Evolutionary conservation across 37 sponge, comb jelly and placozoan genomes (phyloP).

Genomic region (Tethya wilhelma): DNA sequence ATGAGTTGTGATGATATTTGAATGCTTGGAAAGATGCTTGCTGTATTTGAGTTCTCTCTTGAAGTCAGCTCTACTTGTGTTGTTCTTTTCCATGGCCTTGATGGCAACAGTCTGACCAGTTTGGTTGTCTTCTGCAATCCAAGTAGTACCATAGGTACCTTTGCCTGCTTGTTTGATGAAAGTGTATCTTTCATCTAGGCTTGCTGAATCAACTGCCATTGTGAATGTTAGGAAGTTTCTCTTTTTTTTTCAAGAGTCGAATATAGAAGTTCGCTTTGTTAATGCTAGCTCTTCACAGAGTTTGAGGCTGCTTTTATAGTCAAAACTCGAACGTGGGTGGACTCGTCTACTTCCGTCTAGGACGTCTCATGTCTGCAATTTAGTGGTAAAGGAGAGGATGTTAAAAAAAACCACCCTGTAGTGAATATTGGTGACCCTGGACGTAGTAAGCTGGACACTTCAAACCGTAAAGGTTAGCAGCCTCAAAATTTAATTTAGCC

Average conservation of each 20-base stretch:
- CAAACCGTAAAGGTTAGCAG: neutral
- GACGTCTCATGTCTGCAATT: too few species aligned
- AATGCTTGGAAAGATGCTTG: slow-evolving; percentile 74
- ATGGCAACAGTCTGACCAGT: slow-evolving; percentile 73
- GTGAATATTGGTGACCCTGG: too few species aligned
- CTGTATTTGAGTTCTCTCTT: slow-evolving; percentile 94
- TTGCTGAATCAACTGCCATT: slow-evolving; percentile 38
- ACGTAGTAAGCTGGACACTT: neutral
- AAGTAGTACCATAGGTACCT: slow-evolving; percentile 91
- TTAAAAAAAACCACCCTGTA: too few species aligned
- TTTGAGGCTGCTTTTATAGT: neutral
- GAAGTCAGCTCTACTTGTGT: slow-evolving; percentile 69
- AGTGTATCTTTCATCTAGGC: slow-evolving; percentile 78
- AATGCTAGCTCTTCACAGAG: neutral
- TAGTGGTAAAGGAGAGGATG: too few species aligned
- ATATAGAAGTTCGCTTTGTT: neutral
- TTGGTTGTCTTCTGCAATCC: slow-evolving; percentile 79
- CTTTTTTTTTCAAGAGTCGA: neutral
- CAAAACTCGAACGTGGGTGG: too few species aligned
- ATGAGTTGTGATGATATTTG: slow-evolving; percentile 83
- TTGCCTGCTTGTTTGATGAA: slow-evolving; percentile 83
- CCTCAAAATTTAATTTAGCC: neutral
- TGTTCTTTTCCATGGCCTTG: slow-evolving; percentile 82
- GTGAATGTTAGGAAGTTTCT: neutral
- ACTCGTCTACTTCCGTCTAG: too few species aligned